phyloP scores from a whole-genome alignment of 2,797 vertebrate species.

The Smutsia gigantea region DNA sequence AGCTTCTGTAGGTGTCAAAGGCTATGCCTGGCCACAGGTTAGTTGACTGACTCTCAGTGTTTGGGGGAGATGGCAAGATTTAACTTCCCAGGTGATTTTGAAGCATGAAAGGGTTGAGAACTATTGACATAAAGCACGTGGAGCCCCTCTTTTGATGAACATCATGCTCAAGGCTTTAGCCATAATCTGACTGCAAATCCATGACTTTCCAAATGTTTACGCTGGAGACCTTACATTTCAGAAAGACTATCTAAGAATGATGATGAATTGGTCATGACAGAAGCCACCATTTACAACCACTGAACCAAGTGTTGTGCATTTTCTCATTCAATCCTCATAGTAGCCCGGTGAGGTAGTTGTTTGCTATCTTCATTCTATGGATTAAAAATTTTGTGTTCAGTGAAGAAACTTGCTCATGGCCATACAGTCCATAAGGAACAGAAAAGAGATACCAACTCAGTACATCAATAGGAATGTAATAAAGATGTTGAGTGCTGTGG shows the following conservation, averaged over 20 bases:
- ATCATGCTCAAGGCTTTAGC: not conserved
- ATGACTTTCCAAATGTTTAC: not conserved
- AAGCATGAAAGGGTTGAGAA: not conserved
- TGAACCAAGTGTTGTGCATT: not conserved
- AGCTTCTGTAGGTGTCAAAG: not conserved
- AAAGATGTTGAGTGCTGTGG: rapidly evolving
- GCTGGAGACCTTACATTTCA: not conserved
- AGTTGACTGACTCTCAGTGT: not conserved
- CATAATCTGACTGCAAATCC: not conserved
- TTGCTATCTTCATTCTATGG: not conserved
- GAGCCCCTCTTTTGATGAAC: not conserved
- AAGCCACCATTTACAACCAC: not conserved
- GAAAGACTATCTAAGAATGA: not conserved
- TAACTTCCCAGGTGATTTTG: not conserved
- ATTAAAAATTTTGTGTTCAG: not conserved
- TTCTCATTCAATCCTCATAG: not conserved
- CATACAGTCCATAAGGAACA: not conserved
- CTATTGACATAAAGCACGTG: not conserved
- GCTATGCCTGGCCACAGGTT: too few species aligned
- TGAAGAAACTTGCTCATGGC: not conserved
- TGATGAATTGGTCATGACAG: not conserved
- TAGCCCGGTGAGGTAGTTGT: not conserved
- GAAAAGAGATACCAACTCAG: not conserved
- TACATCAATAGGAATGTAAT: not conserved
- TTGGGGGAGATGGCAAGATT: not conserved